Evolutionary conservation across 2,113 vertebrate species (phyloP).

Genomic region (Penelope pileata): DNA sequence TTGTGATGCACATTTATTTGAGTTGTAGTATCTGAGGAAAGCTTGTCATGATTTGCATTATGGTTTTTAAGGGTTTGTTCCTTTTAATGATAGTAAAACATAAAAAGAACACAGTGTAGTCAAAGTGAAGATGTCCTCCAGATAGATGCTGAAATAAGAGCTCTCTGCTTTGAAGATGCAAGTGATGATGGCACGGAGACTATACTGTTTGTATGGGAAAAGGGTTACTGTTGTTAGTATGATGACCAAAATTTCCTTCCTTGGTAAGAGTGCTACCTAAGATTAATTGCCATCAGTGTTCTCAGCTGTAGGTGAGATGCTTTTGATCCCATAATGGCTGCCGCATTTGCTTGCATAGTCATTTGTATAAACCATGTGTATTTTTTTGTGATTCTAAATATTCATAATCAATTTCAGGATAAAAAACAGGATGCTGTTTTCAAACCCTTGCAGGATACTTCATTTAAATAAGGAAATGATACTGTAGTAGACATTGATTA

Average conservation of each 20-base stretch:
- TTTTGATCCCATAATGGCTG: slow-evolving; percentile 45
- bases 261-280: background rate
- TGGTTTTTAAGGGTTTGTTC: background rate
- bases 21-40: background rate
- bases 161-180: background rate
- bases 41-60: background rate
- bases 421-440: background rate
- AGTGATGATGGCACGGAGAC: background rate
- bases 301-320: background rate
- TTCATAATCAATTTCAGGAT: background rate
- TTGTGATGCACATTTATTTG: background rate
- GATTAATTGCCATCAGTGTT: slow-evolving; percentile 5
- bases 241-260: slow-evolving; percentile 2
- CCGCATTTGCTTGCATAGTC: slow-evolving; percentile 9
- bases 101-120: background rate
- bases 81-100: background rate
- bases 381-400: background rate
- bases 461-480: background rate
- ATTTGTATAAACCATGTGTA: background rate
- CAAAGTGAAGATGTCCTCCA: background rate
- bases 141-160: background rate
- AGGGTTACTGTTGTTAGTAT: background rate
- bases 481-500: background rate
- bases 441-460: background rate
- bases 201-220: background rate